A percentile compares a stretch with the other conserved stretches of the same genome.
phyloP scores from a whole-genome alignment of 2,113 vertebrate genomes.

The Gopherus flavomarginatus region DNA sequence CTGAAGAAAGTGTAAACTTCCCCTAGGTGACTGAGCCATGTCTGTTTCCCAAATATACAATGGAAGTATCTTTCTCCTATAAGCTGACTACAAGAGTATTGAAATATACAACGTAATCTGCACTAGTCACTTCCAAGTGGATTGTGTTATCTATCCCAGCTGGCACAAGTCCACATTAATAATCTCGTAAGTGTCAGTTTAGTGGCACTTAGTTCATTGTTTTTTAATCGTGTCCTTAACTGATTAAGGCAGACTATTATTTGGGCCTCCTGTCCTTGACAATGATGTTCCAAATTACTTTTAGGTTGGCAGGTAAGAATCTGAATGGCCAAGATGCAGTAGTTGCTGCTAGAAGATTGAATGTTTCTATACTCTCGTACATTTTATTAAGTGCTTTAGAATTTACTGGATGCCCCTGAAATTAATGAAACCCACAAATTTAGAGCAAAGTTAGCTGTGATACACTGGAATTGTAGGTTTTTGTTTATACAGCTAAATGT shows the following conservation, averaged over 20 bases:
- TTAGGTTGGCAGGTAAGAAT: not conserved
- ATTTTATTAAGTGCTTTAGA: not conserved
- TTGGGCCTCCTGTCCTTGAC: fast-evolving
- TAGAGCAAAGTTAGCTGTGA: not conserved
- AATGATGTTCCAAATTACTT: not conserved
- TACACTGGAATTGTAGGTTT: not conserved
- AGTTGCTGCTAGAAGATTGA: not conserved
- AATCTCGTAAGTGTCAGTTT: not conserved
- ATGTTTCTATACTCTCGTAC: not conserved
- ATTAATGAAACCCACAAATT: no score
- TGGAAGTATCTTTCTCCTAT: not conserved
- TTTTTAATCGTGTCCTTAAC: not conserved
- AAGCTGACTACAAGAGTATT: not conserved
- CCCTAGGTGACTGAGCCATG: not conserved
- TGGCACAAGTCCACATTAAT: not conserved
- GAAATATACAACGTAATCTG: not conserved
- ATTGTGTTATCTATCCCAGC: not conserved
- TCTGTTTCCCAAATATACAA: not conserved
- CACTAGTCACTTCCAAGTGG: not conserved
- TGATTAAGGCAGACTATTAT: not conserved
- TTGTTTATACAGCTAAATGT: fast-evolving
- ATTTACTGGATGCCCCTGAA: not conserved
- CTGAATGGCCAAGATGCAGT: fast-evolving
- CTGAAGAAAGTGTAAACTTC: not conserved
- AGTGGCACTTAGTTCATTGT: not conserved